Evolutionary conservation across 2,113 vertebrate genomes (phyloP).

Genomic region (Ammospiza nelsoni): DNA sequence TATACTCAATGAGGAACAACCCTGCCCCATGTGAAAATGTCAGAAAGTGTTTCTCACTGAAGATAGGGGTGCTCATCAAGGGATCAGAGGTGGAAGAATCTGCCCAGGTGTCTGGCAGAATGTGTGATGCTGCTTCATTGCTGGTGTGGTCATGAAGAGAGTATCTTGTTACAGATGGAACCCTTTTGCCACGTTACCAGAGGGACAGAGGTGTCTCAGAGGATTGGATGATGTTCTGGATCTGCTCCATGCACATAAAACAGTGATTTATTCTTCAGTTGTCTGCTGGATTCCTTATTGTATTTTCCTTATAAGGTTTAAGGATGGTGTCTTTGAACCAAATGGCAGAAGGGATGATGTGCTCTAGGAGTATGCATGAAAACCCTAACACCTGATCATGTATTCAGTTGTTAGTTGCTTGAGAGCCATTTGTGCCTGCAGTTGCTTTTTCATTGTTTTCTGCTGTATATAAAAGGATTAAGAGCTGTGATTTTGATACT

Average conservation of each 20-base stretch:
- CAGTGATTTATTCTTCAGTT: slow-evolving; percentile 8
- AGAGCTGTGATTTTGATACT: neutral
- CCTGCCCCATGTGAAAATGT: slow-evolving; percentile 15
- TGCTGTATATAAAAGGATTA: neutral
- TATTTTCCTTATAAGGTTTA: slow-evolving; percentile 2
- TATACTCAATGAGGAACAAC: slow-evolving; percentile 4
- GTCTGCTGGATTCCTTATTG: neutral
- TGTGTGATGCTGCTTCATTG: neutral
- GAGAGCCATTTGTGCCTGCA: neutral
- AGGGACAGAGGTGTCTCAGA: slow-evolving; percentile 30
- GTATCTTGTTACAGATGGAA: slow-evolving; percentile 22
- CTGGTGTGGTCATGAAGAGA: neutral
- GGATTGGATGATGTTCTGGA: slow-evolving; percentile 46
- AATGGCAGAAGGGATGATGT: neutral
- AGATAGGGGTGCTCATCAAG: neutral
- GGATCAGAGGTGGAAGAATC: slow-evolving; percentile 16
- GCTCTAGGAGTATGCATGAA: neutral
- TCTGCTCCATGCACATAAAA: slow-evolving; percentile 43
- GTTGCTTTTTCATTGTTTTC: slow-evolving; percentile 47
- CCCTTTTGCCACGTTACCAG: neutral
- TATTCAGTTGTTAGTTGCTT: neutral
- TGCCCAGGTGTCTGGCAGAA: slow-evolving; percentile 57
- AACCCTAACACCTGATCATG: neutral
- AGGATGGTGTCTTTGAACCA: neutral
- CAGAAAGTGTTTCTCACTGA: neutral